Evolutionary conservation across 2,113 vertebrate genomes (phyloP).

Genomic region (Paratilapia polleni): DNA sequence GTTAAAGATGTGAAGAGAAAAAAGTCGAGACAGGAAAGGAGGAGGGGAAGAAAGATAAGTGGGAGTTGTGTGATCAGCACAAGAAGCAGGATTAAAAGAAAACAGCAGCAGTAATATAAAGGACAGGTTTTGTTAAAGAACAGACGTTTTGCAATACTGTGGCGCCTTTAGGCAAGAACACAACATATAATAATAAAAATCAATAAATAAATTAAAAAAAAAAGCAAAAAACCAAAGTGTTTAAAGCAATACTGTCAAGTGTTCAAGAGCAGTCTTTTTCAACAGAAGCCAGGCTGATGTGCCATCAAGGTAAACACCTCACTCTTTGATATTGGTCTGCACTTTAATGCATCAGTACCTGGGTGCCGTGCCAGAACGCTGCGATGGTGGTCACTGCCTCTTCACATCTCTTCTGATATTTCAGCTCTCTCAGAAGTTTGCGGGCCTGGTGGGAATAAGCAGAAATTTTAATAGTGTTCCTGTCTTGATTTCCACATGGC

Average conservation of each 20-base stretch:
- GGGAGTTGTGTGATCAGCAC: constrained; percentile 59
- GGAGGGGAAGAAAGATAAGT: constrained; percentile 7
- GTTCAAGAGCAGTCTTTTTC: background rate
- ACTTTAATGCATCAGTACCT: constrained; percentile 80
- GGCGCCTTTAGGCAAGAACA: constrained; percentile 19
- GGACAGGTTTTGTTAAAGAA: constrained; percentile 34
- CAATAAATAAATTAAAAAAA: no score
- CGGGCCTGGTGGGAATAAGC: constrained; percentile 82
- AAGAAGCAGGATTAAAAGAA: constrained; percentile 42
- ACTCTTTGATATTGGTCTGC: background rate
- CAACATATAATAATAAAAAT: background rate
- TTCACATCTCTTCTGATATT: constrained; percentile 91
- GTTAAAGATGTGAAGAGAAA: constrained; percentile 47
- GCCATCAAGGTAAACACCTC: background rate
- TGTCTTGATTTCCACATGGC: background rate
- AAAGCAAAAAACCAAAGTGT: constrained; percentile 17
- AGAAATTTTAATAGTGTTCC: background rate
- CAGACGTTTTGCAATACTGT: constrained; percentile 6
- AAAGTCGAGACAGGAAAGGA: constrained; percentile 27
- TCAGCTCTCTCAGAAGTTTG: constrained; percentile 91
- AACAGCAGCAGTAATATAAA: constrained; percentile 39
- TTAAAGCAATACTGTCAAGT: constrained; percentile 3
- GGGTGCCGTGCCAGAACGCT: constrained; percentile 94
- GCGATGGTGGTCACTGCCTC: constrained; percentile 93
- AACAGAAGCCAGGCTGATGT: background rate